phyloP scores from a whole-genome alignment of 2,797 vertebrate genomes.

The Bovichtus variegatus region DNA sequence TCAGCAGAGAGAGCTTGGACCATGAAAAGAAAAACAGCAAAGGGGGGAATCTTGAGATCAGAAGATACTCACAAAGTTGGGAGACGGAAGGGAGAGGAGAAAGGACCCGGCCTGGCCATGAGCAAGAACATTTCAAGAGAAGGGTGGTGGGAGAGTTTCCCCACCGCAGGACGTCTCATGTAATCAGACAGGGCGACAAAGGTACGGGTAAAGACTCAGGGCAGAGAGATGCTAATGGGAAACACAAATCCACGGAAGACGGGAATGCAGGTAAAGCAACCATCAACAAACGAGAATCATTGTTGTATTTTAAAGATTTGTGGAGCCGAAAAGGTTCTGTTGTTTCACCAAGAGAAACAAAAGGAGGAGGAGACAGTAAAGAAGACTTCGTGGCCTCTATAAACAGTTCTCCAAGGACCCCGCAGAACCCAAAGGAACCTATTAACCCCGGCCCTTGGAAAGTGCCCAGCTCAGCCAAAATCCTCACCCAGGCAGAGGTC shows the following conservation, averaged over 20 bases:
- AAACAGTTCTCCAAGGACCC: constrained; percentile 64
- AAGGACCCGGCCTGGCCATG: constrained; percentile 21
- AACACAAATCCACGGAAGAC: constrained; percentile 43
- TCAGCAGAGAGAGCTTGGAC: constrained; percentile 63
- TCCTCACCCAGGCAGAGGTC: constrained; percentile 83
- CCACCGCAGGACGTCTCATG: constrained; percentile 61
- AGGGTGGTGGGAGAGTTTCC: constrained; percentile 54
- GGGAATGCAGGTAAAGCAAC: constrained; percentile 51
- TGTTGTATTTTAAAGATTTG: constrained; percentile 55
- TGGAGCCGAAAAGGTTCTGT: constrained; percentile 56
- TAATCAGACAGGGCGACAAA: constrained; percentile 50
- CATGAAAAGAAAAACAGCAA: constrained; percentile 61
- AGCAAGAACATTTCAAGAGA: constrained; percentile 57
- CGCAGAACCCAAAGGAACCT: constrained; percentile 77
- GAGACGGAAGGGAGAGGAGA: constrained; percentile 49
- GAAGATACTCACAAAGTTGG: constrained; percentile 44
- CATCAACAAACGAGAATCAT: constrained; percentile 53
- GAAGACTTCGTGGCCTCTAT: constrained; percentile 48
- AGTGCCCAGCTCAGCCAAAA: constrained; percentile 87
- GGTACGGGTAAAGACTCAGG: constrained; percentile 39
- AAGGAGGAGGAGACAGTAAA: constrained; percentile 52
- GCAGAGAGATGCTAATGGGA: constrained; percentile 65
- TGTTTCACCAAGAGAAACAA: constrained; percentile 41
- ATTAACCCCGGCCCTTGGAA: constrained; percentile 92
- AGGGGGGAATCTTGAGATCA: constrained; percentile 50